phyloP scores from a whole-genome alignment of 2,113 vertebrate species.

The Mastomys coucha region DNA sequence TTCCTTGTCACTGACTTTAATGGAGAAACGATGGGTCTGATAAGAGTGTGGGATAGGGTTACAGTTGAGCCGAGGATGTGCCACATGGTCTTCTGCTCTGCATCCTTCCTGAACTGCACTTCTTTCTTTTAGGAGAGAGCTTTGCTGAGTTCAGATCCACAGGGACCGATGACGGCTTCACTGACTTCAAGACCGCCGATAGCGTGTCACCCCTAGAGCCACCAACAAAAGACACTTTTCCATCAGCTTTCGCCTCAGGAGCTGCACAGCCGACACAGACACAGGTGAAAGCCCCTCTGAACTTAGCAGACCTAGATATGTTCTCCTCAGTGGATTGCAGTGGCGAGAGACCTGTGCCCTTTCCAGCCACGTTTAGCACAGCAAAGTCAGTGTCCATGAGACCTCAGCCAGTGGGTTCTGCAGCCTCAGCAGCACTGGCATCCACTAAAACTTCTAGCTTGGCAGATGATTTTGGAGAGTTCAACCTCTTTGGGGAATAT shows the following conservation, averaged over 20 bases:
- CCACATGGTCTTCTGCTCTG: conserved; percentile 45
- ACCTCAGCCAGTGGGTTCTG: conserved; percentile 68
- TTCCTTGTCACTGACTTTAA: not conserved
- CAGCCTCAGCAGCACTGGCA: conserved; percentile 79
- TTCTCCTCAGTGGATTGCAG: conserved; percentile 90
- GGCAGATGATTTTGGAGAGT: conserved; percentile 95
- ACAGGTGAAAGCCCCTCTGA: conserved; percentile 92
- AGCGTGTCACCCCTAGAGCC: conserved; percentile 96
- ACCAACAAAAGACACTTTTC: conserved; percentile 92
- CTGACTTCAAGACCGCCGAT: conserved; percentile 99
- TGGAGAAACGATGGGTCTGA: not conserved
- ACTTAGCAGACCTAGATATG: conserved; percentile 95
- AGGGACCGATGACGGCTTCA: conserved; percentile 95
- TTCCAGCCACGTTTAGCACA: conserved; percentile 81
- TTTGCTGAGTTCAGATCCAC: conserved; percentile 96
- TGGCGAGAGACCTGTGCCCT: conserved; percentile 83
- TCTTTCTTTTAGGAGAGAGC: conserved; percentile 91
- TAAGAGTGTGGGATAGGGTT: conserved; percentile 29
- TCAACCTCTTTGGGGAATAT: conserved; percentile 94
- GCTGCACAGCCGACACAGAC: conserved; percentile 90
- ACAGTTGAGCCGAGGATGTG: not conserved
- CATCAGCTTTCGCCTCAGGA: conserved; percentile 90
- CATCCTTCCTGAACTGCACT: not conserved
- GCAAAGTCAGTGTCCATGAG: conserved; percentile 80
- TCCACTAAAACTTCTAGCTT: conserved; percentile 86